Conservation (phyloP, 2,113 vertebrate species). For the Ammospiza caudacuta region DNA sequence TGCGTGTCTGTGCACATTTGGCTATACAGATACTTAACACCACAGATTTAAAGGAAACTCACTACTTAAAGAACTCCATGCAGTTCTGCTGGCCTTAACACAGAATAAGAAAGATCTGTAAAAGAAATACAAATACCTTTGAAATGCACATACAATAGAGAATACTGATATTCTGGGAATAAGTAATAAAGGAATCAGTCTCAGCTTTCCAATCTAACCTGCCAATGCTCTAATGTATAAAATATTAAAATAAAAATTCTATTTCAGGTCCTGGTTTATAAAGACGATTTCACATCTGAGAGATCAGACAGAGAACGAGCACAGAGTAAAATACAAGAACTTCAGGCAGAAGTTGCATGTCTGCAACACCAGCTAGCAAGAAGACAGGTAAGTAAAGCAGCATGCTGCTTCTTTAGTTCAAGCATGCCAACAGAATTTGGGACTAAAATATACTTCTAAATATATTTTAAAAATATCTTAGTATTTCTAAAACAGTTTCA, state of each 20-base stretch:
- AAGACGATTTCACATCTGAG: conserved; percentile 90
- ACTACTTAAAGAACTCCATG: neutral
- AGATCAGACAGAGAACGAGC: conserved; percentile 89
- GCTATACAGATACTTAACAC: neutral
- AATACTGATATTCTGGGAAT: neutral
- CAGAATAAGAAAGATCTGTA: neutral
- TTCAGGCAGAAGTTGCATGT: conserved; percentile 80
- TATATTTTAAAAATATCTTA: neutral
- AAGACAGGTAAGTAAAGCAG: conserved; percentile 77
- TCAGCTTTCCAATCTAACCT: neutral
- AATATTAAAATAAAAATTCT: neutral
- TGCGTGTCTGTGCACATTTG: neutral
- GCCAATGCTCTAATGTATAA: neutral
- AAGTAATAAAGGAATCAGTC: neutral
- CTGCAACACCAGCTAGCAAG: conserved; percentile 77
- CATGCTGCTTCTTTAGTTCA: neutral
- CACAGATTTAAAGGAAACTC: neutral
- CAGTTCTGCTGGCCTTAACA: neutral
- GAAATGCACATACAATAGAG: neutral
- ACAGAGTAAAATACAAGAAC: conserved; percentile 85
- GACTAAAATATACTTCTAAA: neutral
- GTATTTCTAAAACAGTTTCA: neutral
- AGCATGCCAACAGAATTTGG: neutral
- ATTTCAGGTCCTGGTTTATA: conserved; percentile 85
- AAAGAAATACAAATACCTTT: neutral